A percentile compares a stretch with the other conserved stretches of the same genome.
These are phyloP conservation scores for Drosophila asahinai DNA, from an alignment of 1,140 invertebrate genomes.

Conservation along the genomic window DNA sequence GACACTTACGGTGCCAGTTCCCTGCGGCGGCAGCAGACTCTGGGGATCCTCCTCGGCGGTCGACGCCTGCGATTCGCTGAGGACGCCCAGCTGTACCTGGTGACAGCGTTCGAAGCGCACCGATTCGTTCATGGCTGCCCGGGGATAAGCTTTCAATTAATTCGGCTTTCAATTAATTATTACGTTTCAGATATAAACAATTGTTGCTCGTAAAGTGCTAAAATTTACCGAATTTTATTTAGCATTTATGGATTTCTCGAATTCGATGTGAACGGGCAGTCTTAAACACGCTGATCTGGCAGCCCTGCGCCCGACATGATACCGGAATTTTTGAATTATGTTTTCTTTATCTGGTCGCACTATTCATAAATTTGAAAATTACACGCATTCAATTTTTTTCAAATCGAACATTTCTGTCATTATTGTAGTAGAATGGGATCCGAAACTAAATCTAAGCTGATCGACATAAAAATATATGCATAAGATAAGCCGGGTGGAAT, in stretches of 20 bases:
- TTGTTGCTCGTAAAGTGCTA: slow-evolving; percentile 7
- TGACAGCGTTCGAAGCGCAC: slow-evolving; percentile 74
- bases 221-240: neutral
- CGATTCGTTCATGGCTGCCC: slow-evolving; percentile 72
- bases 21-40: slow-evolving; percentile 41
- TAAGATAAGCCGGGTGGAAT: too few relatives aligned
- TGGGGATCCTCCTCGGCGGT: slow-evolving; percentile 25
- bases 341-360: too few relatives aligned
- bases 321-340: neutral
- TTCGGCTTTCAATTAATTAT: slow-evolving; percentile 30
- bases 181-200: slow-evolving; percentile 73
- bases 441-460: too few relatives aligned
- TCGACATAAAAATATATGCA: too few relatives aligned
- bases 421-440: too few relatives aligned
- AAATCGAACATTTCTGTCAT: too few relatives aligned
- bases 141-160: slow-evolving; percentile 28
- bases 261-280: neutral
- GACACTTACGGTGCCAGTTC: slow-evolving; percentile 69
- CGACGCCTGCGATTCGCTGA: slow-evolving; percentile 54
- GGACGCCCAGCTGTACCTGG: slow-evolving; percentile 68
- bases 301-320: neutral
- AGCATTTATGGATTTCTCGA: neutral
- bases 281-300: neutral
- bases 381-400: too few relatives aligned
- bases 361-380: too few relatives aligned